Evolutionary conservation across 2,888 invertebrate genomes (phyloP).

Genomic region (Drosophila gaucha): DNA sequence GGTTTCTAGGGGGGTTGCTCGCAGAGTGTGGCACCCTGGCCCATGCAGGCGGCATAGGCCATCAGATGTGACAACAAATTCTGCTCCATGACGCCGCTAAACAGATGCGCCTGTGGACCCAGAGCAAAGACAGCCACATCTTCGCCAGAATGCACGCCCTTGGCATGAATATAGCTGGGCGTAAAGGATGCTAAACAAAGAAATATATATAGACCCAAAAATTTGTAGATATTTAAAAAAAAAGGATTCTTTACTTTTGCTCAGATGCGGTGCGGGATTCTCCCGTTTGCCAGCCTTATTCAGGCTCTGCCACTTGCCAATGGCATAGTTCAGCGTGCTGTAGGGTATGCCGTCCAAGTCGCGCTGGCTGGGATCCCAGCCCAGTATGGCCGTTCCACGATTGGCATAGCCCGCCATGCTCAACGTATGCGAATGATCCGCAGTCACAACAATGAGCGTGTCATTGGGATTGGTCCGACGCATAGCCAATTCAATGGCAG

Average conservation of each 20-base stretch:
- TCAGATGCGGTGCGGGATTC: slow-evolving; percentile 61
- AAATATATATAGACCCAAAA: background rate
- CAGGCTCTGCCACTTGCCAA: slow-evolving; percentile 86
- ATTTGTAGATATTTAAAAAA: background rate
- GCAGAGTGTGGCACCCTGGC: slow-evolving; percentile 84
- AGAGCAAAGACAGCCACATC: slow-evolving; percentile 91
- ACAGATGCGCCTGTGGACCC: slow-evolving; percentile 92
- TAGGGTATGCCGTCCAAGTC: slow-evolving; percentile 85
- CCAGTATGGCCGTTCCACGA: slow-evolving; percentile 86
- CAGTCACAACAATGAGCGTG: slow-evolving; percentile 91
- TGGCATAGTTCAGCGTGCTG: slow-evolving; percentile 90
- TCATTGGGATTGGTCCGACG: slow-evolving; percentile 87
- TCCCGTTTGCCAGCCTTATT: slow-evolving; percentile 64
- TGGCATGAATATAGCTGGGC: slow-evolving; percentile 75
- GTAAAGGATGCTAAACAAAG: slow-evolving; percentile 56
- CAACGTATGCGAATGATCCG: slow-evolving; percentile 92
- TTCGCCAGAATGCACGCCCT: slow-evolving; percentile 91
- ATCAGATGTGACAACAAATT: slow-evolving; percentile 91
- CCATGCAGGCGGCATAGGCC: slow-evolving; percentile 90
- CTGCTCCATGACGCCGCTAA: slow-evolving; percentile 91
- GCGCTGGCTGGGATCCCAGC: slow-evolving; percentile 73
- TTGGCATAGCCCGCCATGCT: slow-evolving; percentile 90
- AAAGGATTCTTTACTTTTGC: slow-evolving; percentile 50
- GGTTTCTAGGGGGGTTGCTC: background rate
- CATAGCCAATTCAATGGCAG: slow-evolving; percentile 88